phyloP scores from a whole-genome alignment of 2,113 vertebrate species.

The Dunckerocampus dactyliophorus region DNA sequence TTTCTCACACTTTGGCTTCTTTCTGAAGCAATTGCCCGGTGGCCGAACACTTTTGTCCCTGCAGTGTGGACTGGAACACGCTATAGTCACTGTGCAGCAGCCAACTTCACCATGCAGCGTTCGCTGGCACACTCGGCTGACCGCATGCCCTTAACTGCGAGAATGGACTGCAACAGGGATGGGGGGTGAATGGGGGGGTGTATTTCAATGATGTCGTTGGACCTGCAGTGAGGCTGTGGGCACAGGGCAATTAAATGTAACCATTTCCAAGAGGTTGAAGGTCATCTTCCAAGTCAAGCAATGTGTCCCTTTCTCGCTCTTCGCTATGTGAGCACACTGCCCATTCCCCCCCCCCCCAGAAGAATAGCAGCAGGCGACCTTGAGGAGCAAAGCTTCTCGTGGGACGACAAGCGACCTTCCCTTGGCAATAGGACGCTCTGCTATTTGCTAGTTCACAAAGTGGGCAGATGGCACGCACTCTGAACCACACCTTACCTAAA shows the following conservation, averaged over 20 bases:
- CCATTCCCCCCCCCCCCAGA: not conserved
- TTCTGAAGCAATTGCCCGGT: too few species aligned
- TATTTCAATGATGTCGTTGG: not conserved
- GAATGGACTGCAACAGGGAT: conserved; percentile 2
- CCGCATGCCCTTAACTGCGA: conserved; percentile 19
- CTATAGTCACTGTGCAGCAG: conserved; percentile 2
- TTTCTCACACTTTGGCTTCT: too few species aligned
- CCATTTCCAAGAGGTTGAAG: not conserved
- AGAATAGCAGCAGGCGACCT: conserved; percentile 32
- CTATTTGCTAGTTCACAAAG: not conserved
- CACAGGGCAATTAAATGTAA: not conserved
- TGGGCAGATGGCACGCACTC: not conserved
- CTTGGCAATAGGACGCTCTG: not conserved
- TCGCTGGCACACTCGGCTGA: conserved; percentile 1
- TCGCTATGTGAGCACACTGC: too few species aligned
- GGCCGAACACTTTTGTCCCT: too few species aligned
- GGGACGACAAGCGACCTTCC: conserved; percentile 26
- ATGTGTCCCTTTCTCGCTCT: too few species aligned
- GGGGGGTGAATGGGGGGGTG: not conserved
- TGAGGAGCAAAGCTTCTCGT: conserved; percentile 11
- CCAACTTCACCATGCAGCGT: conserved; percentile 19
- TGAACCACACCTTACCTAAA: not conserved
- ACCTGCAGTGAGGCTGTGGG: too few species aligned
- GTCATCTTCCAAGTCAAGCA: too few species aligned
- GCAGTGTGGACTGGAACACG: too few species aligned